A percentile compares a stretch with the other conserved stretches of the same genome.
phyloP scores from a whole-genome alignment of 1,140 invertebrate species.

The Mycetomoellerius zeteki region DNA sequence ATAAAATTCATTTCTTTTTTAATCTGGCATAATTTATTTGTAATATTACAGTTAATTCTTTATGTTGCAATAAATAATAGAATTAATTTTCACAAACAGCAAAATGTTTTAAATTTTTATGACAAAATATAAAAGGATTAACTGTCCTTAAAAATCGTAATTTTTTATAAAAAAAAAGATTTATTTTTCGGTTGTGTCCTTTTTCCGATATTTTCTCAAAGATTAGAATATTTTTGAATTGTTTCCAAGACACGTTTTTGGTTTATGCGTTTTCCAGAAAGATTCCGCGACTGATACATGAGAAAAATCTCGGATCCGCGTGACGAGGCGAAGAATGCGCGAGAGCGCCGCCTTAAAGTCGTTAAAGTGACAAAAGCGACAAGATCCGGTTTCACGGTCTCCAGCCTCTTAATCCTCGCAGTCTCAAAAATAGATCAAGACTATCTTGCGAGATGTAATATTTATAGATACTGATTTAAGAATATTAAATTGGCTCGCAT shows the following conservation, averaged over 20 bases:
- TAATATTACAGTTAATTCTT: not conserved
- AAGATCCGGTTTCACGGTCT: conserved; percentile 67
- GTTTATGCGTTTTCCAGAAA: conserved; percentile 40
- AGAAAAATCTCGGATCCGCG: conserved; percentile 56
- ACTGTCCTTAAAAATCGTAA: not conserved
- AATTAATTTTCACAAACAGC: not conserved
- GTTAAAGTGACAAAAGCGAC: conserved; percentile 42
- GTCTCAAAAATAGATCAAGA: conserved; percentile 37
- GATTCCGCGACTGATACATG: conserved; percentile 51
- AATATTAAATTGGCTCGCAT: conserved; percentile 32
- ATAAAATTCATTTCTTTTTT: not conserved
- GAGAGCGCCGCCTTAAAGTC: conserved; percentile 30
- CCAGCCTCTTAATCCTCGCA: conserved; percentile 59
- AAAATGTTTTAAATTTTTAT: not conserved
- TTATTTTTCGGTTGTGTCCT: not conserved
- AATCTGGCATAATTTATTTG: not conserved
- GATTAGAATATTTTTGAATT: not conserved
- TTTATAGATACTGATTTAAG: not conserved
- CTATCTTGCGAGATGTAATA: conserved; percentile 11
- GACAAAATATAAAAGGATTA: not conserved
- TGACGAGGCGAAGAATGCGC: conserved; percentile 55
- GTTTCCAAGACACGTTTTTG: not conserved
- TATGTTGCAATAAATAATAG: not conserved
- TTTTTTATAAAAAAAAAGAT: not conserved
- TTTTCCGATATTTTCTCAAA: not conserved